phyloP scores from a whole-genome alignment of 1,140 invertebrate genomes.

The Ephestia elutella region DNA sequence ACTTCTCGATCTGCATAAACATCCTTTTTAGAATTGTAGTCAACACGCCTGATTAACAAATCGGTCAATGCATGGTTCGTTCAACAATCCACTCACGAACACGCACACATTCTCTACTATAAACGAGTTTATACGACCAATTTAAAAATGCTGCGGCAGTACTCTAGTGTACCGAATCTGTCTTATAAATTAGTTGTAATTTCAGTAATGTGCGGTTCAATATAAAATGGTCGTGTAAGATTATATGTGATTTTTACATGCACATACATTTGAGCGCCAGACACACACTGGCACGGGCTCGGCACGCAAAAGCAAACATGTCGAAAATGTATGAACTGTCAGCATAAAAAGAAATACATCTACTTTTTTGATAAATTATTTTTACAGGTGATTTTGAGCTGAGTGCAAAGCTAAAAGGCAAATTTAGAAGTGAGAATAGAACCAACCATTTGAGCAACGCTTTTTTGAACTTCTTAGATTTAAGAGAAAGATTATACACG shows the following conservation, averaged over 20 bases:
- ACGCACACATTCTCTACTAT: constrained; percentile 25
- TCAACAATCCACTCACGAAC: constrained; percentile 44
- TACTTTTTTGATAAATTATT: too few species aligned
- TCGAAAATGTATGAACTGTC: constrained; percentile 51
- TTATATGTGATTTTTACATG: constrained; percentile 30
- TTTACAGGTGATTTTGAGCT: too few species aligned
- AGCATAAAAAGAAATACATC: constrained; percentile 27
- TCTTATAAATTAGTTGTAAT: background rate
- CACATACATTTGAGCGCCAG: constrained; percentile 26
- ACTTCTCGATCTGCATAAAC: background rate
- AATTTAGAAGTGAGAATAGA: too few species aligned
- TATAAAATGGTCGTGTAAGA: constrained; percentile 16
- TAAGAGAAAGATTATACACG: too few species aligned
- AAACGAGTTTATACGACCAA: constrained; percentile 24
- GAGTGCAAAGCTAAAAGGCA: too few species aligned
- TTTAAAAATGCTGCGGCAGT: background rate
- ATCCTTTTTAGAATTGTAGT: too few species aligned
- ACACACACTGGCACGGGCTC: constrained; percentile 30
- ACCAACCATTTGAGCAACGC: too few species aligned
- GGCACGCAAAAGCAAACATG: constrained; percentile 53
- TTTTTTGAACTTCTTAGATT: too few species aligned
- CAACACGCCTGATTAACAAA: background rate
- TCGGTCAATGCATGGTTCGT: background rate
- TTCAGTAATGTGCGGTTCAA: constrained; percentile 16
- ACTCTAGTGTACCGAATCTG: background rate